Conservation (phyloP, 1,140 invertebrate species). For the Panagrolaimus sp. region DNA sequence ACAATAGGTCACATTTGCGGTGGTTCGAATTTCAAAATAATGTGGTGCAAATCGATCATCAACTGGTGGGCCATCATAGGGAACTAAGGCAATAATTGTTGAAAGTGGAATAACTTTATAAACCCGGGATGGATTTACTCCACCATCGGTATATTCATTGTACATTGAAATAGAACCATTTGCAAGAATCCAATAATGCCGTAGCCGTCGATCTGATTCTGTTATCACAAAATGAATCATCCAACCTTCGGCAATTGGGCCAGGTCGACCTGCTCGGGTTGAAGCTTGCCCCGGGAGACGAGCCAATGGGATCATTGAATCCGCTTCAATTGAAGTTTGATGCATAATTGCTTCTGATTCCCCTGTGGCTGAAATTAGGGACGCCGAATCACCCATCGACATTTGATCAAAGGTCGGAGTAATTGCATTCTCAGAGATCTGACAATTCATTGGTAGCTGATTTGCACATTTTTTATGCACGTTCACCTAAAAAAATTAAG, state of each 20-base stretch:
- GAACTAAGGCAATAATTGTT: constrained; percentile 51
- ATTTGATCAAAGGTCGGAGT: constrained; percentile 45
- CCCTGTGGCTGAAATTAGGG: background rate
- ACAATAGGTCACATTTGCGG: constrained; percentile 47
- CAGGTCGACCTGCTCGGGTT: constrained; percentile 32
- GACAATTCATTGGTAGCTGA: constrained; percentile 46
- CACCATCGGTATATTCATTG: constrained; percentile 58
- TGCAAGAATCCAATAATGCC: constrained; percentile 55
- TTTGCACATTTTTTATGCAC: constrained; percentile 58
- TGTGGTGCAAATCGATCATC: constrained; percentile 51
- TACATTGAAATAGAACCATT: constrained; percentile 54
- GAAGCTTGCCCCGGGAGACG: constrained; percentile 53
- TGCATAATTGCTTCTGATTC: background rate
- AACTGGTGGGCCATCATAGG: constrained; percentile 49
- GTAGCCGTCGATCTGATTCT: constrained; percentile 47
- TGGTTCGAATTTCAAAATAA: constrained; percentile 56
- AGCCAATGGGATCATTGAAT: constrained; percentile 48
- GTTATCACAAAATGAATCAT: constrained; percentile 54
- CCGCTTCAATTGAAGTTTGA: constrained; percentile 20
- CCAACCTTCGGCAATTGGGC: constrained; percentile 55
- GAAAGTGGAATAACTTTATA: constrained; percentile 52
- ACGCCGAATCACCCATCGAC: constrained; percentile 35
- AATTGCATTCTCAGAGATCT: constrained; percentile 52
- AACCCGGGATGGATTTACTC: constrained; percentile 53
- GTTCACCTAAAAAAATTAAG: constrained; percentile 53